Base-by-base conservation (phyloP, 2,888 invertebrate genomes). In the Hydrotaea cyrtoneurina region DNA sequence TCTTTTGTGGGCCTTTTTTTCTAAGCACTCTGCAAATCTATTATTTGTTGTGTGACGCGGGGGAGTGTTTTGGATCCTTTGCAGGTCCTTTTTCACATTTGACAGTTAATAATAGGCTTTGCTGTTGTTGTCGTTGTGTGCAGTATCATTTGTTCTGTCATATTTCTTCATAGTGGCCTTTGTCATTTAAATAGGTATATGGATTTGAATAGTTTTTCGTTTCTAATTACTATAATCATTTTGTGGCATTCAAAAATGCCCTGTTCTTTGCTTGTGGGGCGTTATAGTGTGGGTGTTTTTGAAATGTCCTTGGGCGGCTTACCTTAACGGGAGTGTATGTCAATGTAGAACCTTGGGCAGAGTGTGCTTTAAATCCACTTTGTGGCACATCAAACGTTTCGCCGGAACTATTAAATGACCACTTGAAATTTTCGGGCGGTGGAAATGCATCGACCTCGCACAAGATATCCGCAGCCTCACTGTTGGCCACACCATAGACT, bases 371-470 rank as follows among this genome's bases (percentile, higher is more conserved):
- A 92, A 95, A 96, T 87, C 96, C 95, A 88, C 94, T 94, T 87
- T 94, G 94, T 55, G 95, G 94, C 90, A 97, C 95, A 89, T 97
- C 96, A 86, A 95, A 94, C 87, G 95, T 95, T 90, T 97, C 96
- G 87, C 96, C 95, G 53, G 97, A 96, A 93, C 97, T 97, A 93
- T 98, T 98, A 91, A 98, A 96, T 36, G 95, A 95, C 97, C 97
- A 97, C 88, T 96, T 96, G 92, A 97, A 97, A 89, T 94, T 95
- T 89, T 96, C 95, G 1, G 96, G 97, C 0, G 95, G 94, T 17
- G 97, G 97, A 92, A 96, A 97, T 23, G 97, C 95, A 89, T 97
- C 97, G 64, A 97, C 97, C 92, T 96, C 96, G 91, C 97, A 97
- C 71, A 95, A 93, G 80, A 97, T 95, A 90, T 95, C 95, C 0